phyloP scores from a whole-genome alignment of 1,140 invertebrate genomes.

The Pemphigus obesinymphae region DNA sequence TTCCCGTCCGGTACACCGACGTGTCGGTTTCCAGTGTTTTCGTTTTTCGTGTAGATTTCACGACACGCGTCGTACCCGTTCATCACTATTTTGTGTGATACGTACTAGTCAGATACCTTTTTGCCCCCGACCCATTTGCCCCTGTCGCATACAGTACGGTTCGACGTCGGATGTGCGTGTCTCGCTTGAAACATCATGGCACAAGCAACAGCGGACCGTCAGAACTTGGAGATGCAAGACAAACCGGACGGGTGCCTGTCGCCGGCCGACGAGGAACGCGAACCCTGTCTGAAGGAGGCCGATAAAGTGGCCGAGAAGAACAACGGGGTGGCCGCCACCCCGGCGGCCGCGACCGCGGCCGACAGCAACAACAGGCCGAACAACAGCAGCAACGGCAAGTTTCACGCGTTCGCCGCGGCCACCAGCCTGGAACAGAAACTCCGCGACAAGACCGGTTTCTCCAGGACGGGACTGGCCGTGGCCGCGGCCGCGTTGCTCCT shows the following conservation, averaged over 20 bases:
- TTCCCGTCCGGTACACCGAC: too few relatives aligned
- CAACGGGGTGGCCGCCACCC: background rate
- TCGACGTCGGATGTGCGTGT: background rate
- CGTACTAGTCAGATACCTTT: background rate
- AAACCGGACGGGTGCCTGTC: conserved; percentile 27
- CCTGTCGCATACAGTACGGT: background rate
- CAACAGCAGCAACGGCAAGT: conserved; percentile 1
- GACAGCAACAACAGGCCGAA: conserved; percentile 26
- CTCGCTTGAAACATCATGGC: background rate
- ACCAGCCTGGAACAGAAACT: conserved; percentile 19
- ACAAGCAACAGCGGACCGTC: background rate
- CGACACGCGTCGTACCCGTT: background rate
- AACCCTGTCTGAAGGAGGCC: background rate
- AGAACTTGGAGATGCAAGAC: conserved; percentile 22
- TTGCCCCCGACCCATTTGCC: background rate
- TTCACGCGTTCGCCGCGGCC: background rate
- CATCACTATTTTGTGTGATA: background rate
- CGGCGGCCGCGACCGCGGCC: background rate
- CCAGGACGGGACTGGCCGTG: conserved; percentile 42
- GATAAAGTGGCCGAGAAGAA: background rate
- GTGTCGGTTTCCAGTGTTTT: too few relatives aligned
- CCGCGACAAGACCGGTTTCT: conserved; percentile 45
- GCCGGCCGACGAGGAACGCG: conserved; percentile 11
- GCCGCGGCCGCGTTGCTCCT: conserved; percentile 45
- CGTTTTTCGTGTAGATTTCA: too few relatives aligned